Evolutionary conservation across 2,113 vertebrate species (phyloP).

Genomic region (Triplophysa tibetana): DNA sequence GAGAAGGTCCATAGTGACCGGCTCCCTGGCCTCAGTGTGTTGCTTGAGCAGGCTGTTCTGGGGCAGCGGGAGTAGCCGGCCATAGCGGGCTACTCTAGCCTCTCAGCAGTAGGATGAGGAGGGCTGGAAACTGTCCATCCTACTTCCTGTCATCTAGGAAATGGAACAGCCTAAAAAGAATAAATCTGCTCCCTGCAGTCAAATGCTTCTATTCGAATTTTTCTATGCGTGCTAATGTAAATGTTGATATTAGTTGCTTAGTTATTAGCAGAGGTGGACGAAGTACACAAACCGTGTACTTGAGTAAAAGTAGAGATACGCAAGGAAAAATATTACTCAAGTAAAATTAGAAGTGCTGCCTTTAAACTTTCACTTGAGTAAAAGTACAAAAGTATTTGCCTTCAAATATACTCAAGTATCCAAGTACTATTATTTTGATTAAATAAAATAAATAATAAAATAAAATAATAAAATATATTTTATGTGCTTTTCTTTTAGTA

Average conservation of each 20-base stretch:
- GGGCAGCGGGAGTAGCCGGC: neutral
- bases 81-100: neutral
- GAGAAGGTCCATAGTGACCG: neutral
- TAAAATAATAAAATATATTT: too few relatives aligned
- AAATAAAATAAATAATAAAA: too few relatives aligned
- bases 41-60: conserved; percentile 1
- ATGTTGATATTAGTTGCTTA: neutral
- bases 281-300: too few relatives aligned
- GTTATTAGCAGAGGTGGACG: too few relatives aligned
- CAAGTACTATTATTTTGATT: too few relatives aligned
- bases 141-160: conserved; percentile 4
- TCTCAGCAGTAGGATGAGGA: neutral
- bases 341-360: too few relatives aligned
- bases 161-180: neutral
- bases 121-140: neutral
- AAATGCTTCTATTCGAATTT: neutral
- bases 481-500: too few relatives aligned
- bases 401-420: too few relatives aligned
- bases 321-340: too few relatives aligned
- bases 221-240: neutral
- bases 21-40: conserved; percentile 1
- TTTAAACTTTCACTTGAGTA: too few relatives aligned
- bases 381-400: too few relatives aligned
- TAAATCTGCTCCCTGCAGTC: neutral
- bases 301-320: too few relatives aligned